These are phyloP conservation scores for Scopus umbretta DNA, from an alignment of 2,113 vertebrate species.

Conservation along the genomic window DNA sequence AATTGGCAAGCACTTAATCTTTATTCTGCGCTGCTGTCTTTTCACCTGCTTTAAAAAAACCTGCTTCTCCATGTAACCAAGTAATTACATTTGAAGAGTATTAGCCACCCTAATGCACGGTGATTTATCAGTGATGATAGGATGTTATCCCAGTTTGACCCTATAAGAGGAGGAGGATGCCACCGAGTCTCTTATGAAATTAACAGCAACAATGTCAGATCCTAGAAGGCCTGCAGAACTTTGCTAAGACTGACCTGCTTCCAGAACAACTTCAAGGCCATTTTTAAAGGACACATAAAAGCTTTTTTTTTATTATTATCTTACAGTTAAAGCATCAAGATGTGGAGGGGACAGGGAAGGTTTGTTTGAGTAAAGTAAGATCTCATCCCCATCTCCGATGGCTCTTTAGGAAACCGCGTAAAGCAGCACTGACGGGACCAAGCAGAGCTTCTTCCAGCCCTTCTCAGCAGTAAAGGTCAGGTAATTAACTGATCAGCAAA, in stretches of 20 bases:
- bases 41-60: neutral
- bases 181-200: neutral
- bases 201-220: neutral
- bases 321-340: neutral
- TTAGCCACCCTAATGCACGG: neutral
- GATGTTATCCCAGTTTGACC: neutral
- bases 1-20: neutral
- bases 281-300: neutral
- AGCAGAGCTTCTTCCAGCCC: neutral
- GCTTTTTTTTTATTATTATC: neutral
- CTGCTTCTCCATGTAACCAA: neutral
- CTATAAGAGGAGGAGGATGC: neutral
- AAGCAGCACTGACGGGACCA: neutral
- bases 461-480: neutral
- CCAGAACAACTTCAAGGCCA: neutral
- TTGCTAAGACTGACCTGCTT: neutral
- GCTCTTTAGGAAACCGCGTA: neutral
- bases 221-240: neutral
- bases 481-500: neutral
- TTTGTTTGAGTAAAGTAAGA: neutral
- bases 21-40: neutral
- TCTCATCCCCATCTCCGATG: neutral
- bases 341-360: rapidly evolving
- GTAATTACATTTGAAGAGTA: neutral
- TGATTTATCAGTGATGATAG: neutral